These are phyloP conservation scores for Emys orbicularis DNA, from an alignment of 2,797 vertebrate species.

Conservation along the genomic window DNA sequence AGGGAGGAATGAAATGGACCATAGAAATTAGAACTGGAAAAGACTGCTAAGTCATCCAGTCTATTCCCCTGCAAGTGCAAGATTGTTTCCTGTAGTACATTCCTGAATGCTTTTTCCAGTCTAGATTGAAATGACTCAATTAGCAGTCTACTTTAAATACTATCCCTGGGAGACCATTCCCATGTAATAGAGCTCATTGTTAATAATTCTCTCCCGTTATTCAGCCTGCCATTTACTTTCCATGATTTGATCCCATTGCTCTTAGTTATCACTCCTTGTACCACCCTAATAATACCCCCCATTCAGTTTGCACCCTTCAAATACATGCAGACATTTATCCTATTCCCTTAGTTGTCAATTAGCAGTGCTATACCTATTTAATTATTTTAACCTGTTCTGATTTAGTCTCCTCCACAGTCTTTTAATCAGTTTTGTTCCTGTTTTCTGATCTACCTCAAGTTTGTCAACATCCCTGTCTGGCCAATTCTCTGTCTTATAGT, in stretches of 20 bases:
- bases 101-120: slow-evolving; percentile 29
- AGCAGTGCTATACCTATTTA: neutral
- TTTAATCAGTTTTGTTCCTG: neutral
- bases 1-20: slow-evolving; percentile 51
- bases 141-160: slow-evolving; percentile 33
- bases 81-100: neutral
- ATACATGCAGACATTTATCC: neutral
- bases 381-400: neutral
- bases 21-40: slow-evolving; percentile 69
- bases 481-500: neutral
- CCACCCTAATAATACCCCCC: neutral
- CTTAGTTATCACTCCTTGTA: neutral
- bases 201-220: slow-evolving; percentile 52
- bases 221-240: slow-evolving; percentile 31
- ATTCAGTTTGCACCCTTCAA: neutral
- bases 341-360: neutral
- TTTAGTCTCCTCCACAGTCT: neutral
- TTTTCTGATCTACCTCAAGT: neutral
- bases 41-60: slow-evolving; percentile 46
- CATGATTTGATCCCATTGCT: slow-evolving; percentile 8
- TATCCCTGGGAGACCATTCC: slow-evolving; percentile 24
- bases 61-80: slow-evolving; percentile 39
- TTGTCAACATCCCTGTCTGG: neutral
- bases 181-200: slow-evolving; percentile 28
- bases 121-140: slow-evolving; percentile 65